phyloP scores from a whole-genome alignment of 2,888 invertebrate genomes.

The Phyllotreta striolata region DNA sequence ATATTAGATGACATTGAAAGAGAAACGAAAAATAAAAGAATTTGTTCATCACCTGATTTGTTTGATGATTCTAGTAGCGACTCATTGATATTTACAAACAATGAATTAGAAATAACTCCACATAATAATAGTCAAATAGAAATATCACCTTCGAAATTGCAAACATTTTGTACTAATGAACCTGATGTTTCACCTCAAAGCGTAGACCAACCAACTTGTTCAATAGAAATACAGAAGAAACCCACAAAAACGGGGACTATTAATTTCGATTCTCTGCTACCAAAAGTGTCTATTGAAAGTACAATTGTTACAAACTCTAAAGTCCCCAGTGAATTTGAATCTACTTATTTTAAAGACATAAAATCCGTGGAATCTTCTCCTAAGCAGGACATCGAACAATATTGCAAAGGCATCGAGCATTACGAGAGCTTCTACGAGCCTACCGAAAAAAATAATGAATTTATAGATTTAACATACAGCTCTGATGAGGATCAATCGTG shows the following conservation, averaged over 20 bases:
- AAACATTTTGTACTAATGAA: neutral
- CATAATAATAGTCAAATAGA: too few relatives aligned
- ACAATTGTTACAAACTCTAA: too few relatives aligned
- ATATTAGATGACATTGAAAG: neutral
- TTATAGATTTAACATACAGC: constrained; percentile 30
- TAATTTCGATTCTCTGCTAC: too few relatives aligned
- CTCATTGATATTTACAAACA: constrained; percentile 17
- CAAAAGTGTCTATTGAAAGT: too few relatives aligned
- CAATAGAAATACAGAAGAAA: too few relatives aligned
- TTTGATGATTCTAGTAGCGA: constrained; percentile 52
- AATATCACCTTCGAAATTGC: too few relatives aligned
- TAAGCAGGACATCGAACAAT: neutral
- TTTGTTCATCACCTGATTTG: constrained; percentile 53
- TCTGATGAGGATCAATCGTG: constrained; percentile 24
- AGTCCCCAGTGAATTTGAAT: too few relatives aligned
- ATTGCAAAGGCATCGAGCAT: constrained; percentile 36
- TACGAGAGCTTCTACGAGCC: constrained; percentile 35
- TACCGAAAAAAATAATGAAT: constrained; percentile 29
- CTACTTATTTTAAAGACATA: too few relatives aligned
- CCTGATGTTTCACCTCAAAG: neutral
- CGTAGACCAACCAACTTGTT: neutral
- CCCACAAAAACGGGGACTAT: too few relatives aligned
- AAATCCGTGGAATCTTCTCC: neutral
- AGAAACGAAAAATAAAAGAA: constrained; percentile 9
- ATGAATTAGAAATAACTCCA: neutral